Evolutionary conservation across 1,140 invertebrate species (phyloP).

Genomic region (Calliphora vicina): DNA sequence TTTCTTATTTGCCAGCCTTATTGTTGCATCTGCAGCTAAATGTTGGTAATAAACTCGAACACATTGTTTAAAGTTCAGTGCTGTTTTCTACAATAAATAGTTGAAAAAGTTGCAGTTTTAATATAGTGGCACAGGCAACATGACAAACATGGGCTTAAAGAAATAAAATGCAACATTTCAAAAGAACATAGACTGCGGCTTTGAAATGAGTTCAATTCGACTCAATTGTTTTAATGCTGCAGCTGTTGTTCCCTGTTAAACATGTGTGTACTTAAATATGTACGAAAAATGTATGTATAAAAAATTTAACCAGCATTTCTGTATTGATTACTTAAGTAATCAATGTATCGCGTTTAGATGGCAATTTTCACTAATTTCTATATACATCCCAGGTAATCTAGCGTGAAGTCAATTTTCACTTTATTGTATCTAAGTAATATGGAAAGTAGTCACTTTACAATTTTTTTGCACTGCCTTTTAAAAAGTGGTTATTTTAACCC

Average conservation of each 20-base stretch:
- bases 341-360: too few species aligned
- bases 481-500: too few species aligned
- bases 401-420: too few species aligned
- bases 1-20: background rate
- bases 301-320: too few species aligned
- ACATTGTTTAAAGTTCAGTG: constrained; percentile 8
- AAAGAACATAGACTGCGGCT: constrained; percentile 25
- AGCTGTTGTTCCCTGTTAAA: background rate
- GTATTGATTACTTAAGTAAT: too few species aligned
- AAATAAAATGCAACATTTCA: background rate
- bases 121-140: constrained; percentile 10
- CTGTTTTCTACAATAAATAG: background rate
- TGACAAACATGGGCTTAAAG: constrained; percentile 22
- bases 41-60: constrained; percentile 9
- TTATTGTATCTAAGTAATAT: too few species aligned
- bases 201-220: background rate
- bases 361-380: too few species aligned
- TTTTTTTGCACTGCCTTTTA: too few species aligned
- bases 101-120: constrained; percentile 12
- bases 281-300: too few species aligned
- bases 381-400: too few species aligned
- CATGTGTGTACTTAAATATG: background rate
- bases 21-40: background rate
- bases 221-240: constrained; percentile 20
- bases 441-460: too few species aligned